phyloP scores from a whole-genome alignment of 1,140 invertebrate genomes.

The Monochamus saltuarius region DNA sequence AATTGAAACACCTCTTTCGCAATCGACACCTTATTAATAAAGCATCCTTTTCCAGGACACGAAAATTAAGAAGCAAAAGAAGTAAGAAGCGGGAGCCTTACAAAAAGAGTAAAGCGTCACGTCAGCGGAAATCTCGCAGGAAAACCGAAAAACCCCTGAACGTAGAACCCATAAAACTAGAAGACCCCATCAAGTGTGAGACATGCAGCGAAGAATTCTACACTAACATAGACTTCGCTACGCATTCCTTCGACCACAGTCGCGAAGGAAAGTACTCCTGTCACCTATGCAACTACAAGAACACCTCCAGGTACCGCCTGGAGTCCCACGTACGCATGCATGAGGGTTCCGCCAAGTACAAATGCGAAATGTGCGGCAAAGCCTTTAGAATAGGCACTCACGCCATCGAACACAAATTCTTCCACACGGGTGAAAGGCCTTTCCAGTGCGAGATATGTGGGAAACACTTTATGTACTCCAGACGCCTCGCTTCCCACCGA shows the following conservation, averaged over 20 bases:
- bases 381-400: slow-evolving; percentile 50
- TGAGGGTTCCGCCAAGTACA: slow-evolving; percentile 73
- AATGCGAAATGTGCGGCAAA: slow-evolving; percentile 66
- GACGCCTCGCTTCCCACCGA: slow-evolving; percentile 9
- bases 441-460: slow-evolving; percentile 62
- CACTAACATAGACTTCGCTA: slow-evolving; percentile 39
- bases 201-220: slow-evolving; percentile 41
- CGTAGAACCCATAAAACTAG: slow-evolving; percentile 52
- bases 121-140: no score
- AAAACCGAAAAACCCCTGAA: background rate
- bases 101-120: no score
- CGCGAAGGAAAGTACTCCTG: slow-evolving; percentile 49
- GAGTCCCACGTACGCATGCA: slow-evolving; percentile 57
- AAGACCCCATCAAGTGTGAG: slow-evolving; percentile 44
- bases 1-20: no score
- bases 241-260: slow-evolving; percentile 46
- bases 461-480: slow-evolving; percentile 65
- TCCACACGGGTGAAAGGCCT: slow-evolving; percentile 59
- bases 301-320: slow-evolving; percentile 47
- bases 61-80: no score
- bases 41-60: no score
- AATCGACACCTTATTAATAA: no score
- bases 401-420: slow-evolving; percentile 45
- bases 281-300: slow-evolving; percentile 51
- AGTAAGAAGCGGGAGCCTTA: no score